Percentiles rank a stretch among this genome's conserved stretches.
Evolutionary conservation across 2,113 vertebrate species (phyloP).

Genomic region (Caranx melampygus): DNA sequence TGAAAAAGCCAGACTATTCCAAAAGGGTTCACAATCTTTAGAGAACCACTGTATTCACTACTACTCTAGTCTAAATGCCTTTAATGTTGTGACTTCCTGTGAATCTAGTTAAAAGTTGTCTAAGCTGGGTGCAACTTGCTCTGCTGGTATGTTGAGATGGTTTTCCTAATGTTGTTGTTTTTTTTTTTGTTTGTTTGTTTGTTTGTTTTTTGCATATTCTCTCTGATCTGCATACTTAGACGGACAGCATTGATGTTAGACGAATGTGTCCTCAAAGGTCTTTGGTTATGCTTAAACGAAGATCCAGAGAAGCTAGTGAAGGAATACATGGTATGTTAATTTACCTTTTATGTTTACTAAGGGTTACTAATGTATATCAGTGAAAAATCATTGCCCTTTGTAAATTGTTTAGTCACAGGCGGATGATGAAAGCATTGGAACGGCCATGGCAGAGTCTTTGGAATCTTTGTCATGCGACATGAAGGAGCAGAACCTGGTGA

Average conservation of each 20-base stretch:
- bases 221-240: neutral
- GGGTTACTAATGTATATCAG: too few relatives aligned
- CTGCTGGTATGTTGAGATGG: neutral
- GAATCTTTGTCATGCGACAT: too few relatives aligned
- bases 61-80: too few relatives aligned
- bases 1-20: too few relatives aligned
- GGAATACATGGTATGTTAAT: constrained; percentile 1
- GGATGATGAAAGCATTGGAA: too few relatives aligned
- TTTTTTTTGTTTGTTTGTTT: neutral
- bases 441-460: too few relatives aligned
- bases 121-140: neutral
- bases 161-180: neutral
- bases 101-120: neutral
- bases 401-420: too few relatives aligned
- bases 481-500: too few relatives aligned
- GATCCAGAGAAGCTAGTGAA: constrained; percentile 18
- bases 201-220: neutral
- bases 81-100: too few relatives aligned
- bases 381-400: too few relatives aligned
- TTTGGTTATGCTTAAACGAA: constrained; percentile 13
- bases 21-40: too few relatives aligned
- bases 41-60: too few relatives aligned
- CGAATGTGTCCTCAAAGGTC: neutral
- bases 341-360: neutral
- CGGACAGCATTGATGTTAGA: neutral